These are phyloP conservation scores for Colletes collaris DNA, from an alignment of 2,888 invertebrate species.

Conservation along the genomic window DNA sequence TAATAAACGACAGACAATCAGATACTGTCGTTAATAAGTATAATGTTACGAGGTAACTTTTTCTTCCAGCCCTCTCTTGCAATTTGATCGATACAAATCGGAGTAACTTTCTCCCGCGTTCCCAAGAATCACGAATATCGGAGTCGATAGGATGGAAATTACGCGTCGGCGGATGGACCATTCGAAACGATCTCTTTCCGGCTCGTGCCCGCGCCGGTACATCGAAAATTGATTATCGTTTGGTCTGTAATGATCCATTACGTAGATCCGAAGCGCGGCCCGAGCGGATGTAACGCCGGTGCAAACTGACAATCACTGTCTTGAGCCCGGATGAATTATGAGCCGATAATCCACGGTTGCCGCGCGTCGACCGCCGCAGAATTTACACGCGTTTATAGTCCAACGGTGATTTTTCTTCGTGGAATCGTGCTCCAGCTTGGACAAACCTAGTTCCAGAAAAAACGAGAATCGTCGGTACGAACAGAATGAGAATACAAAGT, in stretches of 20 bases:
- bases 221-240: constrained; percentile 79
- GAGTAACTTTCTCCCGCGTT: no score
- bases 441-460: neutral
- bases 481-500: no score
- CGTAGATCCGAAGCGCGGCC: constrained; percentile 64
- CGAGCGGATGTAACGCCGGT: constrained; percentile 72
- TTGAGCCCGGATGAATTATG: constrained; percentile 79
- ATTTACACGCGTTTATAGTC: constrained; percentile 65
- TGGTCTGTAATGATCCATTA: constrained; percentile 80
- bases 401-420: constrained; percentile 21
- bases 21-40: no score
- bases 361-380: constrained; percentile 44
- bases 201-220: constrained; percentile 66
- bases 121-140: no score
- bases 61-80: no score
- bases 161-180: constrained; percentile 30
- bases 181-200: constrained; percentile 40
- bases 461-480: neutral
- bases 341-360: constrained; percentile 79
- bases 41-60: no score
- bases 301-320: constrained; percentile 82
- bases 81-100: no score
- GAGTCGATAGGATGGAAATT: constrained; percentile 35
- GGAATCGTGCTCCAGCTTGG: neutral
- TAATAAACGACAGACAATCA: no score